Evolutionary conservation across 2,888 invertebrate genomes (phyloP), one percentile per base, ranked within the genome.

Genomic region (Actias luna): DNA sequence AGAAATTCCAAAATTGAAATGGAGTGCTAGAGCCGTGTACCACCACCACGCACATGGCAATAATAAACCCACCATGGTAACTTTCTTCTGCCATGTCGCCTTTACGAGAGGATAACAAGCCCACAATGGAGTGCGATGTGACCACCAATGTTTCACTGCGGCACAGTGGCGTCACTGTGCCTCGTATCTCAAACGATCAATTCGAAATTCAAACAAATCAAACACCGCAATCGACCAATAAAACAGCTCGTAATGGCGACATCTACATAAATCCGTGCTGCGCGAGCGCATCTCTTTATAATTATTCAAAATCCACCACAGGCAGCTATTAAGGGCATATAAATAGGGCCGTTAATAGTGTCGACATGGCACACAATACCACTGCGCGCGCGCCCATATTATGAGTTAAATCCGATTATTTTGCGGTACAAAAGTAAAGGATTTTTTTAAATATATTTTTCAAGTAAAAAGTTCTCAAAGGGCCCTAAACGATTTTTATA

Each of bases 291-390:
- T 81, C 83, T 76, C 72, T 78, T 83, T 83, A 83, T 87, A 89
- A 88, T 88, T 88, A 88, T 90, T 88, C 88, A 88, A 83, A 85
- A 83, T 77, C 74, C 76, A 62, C 67, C 73, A 70, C 73, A 69
- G 68, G 73, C 76, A 74, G 79, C 83, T 77, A 82, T 82, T 85
- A 87, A 81, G 80, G 85, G 84, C 79, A 83, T 84, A 88, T 88
- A 88, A 87, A 87, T 87, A 83, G 82, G 76, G 70, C 79, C 79
- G 81, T 82, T 85, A 88, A 87, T 87, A 87, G 87, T 82, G 87
- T 78, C 82, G 87, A 89, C 87, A 84, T 76, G 82, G 78, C 78
- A 77, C 82, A 87, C 87, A 89, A 89, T 89, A 83, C 84, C 74
- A 72, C 73, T 73, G 79, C 74, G 76, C 74, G 79, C 74, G 76